Evolutionary conservation across 2,888 invertebrate species (phyloP), one percentile per base, ranked within the genome.

Genomic region (Chymomyza caudatula): DNA sequence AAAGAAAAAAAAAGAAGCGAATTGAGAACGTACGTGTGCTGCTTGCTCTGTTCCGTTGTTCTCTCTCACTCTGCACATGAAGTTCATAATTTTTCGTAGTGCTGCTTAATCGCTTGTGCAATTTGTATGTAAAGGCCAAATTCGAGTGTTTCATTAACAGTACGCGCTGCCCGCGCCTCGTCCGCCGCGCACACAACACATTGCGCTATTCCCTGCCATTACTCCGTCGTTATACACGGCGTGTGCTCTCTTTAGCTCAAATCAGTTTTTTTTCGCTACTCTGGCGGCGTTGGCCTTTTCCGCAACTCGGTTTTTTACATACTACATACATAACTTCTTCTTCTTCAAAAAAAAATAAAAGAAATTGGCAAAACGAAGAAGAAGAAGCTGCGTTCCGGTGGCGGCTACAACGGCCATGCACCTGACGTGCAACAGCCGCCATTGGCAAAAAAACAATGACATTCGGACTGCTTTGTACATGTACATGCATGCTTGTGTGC

Each of bases 61-160:
- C 13, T 8, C 22, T 17, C 13, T 25, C 37, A 11, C 22, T 57
- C 23, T 15, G 63, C 63, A 64, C 53, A 37, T 51, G 64, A 63
- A 63, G 60, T 61, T 69, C 55, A 70, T 64, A 64, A 61, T 61
- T 59, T 22, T 13, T n/a, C 6, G 55, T 13, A 11, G 20, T 23
- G 20, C 22, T 20, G 20, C 1, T n/a, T 22, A 22, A 23, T 17
- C 17, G 17, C 6, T 20, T 20, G 56, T 51, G 55, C 20, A 57
- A 29, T 55, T 54, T 49, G 13, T n/a, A 19, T 58, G 3, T 58
- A 62, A 65, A 69, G 67, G 63, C 69, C 63, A 61, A 74, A 65
- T 53, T 61, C 43, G 58, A 57, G 63, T 59, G 58, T 72, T 74
- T 74, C 69, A 80, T 78, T 76, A 79, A 57, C 66, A 62, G 20